phyloP scores from a whole-genome alignment of 2,888 invertebrate genomes.

The Plutella xylostella region DNA sequence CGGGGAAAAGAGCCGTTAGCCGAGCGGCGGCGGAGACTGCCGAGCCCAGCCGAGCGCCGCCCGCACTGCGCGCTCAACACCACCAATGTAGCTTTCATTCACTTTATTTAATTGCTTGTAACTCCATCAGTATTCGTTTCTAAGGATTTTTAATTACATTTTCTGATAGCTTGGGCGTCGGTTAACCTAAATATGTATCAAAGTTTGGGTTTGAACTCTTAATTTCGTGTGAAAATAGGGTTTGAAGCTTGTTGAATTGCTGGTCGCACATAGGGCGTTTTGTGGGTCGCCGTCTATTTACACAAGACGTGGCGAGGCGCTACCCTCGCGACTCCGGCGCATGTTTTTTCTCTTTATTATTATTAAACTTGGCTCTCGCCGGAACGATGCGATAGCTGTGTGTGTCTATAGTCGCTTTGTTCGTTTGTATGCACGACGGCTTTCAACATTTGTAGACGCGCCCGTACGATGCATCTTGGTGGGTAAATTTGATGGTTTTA shows the following conservation, averaged over 20 bases:
- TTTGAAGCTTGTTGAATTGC: constrained; percentile 13
- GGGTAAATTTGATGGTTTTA: too few relatives aligned
- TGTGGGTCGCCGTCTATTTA: constrained; percentile 40
- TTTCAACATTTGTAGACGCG: too few relatives aligned
- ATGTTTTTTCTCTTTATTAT: constrained; percentile 63
- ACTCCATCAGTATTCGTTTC: constrained; percentile 11
- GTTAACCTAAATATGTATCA: neutral
- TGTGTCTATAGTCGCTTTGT: too few relatives aligned
- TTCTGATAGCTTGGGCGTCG: constrained; percentile 15
- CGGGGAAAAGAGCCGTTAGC: constrained; percentile 58
- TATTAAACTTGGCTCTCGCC: constrained; percentile 51
- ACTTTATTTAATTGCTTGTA: constrained; percentile 7
- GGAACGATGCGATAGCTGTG: neutral
- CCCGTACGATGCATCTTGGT: too few relatives aligned
- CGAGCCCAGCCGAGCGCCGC: constrained; percentile 40
- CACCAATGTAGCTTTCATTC: constrained; percentile 28
- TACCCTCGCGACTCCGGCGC: constrained; percentile 51
- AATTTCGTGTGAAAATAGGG: neutral
- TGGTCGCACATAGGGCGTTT: constrained; percentile 30
- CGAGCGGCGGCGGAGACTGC: constrained; percentile 44
- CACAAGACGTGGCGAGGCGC: constrained; percentile 45
- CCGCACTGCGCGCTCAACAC: constrained; percentile 31
- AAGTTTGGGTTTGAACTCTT: neutral
- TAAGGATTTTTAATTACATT: constrained; percentile 20
- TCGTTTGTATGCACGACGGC: too few relatives aligned